Evolutionary conservation across 2,113 vertebrate genomes (phyloP).

Genomic region (Porphyrio hochstetteri): DNA sequence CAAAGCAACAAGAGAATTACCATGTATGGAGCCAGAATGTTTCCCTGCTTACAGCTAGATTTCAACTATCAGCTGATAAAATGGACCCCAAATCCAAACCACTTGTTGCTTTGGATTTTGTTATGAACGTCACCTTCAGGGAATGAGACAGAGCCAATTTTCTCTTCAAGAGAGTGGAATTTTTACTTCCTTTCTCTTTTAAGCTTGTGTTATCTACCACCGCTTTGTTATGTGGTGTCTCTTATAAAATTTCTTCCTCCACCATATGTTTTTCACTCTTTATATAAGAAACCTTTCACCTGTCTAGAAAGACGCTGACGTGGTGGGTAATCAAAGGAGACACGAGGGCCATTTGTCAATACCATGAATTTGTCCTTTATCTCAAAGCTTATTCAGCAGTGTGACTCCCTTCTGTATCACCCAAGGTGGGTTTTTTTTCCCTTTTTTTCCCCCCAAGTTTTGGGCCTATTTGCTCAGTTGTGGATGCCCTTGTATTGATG

Average conservation of each 20-base stretch:
- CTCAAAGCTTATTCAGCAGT: neutral
- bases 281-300: neutral
- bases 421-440: neutral
- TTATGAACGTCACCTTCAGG: conserved; percentile 34
- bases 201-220: neutral
- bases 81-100: conserved; percentile 57
- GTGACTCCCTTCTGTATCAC: neutral
- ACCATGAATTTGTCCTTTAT: neutral
- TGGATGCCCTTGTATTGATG: neutral
- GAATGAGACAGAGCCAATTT: conserved; percentile 8
- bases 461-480: neutral
- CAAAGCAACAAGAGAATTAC: neutral
- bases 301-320: neutral
- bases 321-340: neutral
- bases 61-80: conserved; percentile 54
- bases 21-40: neutral
- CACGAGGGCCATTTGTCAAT: neutral
- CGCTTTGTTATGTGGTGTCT: neutral
- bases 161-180: neutral
- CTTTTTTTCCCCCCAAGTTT: neutral
- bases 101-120: conserved; percentile 18
- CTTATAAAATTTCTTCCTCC: neutral
- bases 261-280: neutral
- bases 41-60: conserved; percentile 26
- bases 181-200: conserved; percentile 39